Base-by-base conservation (phyloP, 2,113 vertebrate species). In the Cyrtonyx montezumae region DNA sequence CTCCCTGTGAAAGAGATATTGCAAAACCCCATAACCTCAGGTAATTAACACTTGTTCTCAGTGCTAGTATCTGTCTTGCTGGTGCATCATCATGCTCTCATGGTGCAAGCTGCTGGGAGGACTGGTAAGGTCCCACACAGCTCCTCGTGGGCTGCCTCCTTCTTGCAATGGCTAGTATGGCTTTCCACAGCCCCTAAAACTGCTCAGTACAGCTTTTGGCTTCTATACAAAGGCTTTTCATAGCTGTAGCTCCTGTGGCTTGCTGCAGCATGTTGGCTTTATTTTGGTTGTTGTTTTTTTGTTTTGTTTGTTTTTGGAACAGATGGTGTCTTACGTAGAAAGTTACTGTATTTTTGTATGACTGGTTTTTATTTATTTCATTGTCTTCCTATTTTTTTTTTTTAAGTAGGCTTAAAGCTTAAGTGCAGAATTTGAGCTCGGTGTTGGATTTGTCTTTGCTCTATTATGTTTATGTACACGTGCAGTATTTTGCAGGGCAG, bases 291-390 rank as follows among this genome's bases (percentile, higher is more conserved):
- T 40, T 40, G 40, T 10, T 40, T 40, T 40, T 49, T 53, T 16
- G 26, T 53, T 53, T 30, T 53, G 49, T 28, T 28, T 53, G 51
- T 53, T 53, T 53, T 83, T 67, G 59, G 88, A 96, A 93, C 92
- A 96, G 94, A 95, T 96, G 94, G 86, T 75, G n/a, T 87, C 94
- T 96, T 91, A 68, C 87, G 62, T 95, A 96, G 91, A 93, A 95
- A 95, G 71, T 84, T 83, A 34, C 65, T 78, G 65, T 94, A 88
- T 94, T 94, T 95, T 91, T 84, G 43, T 95, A 92, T 78, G 91
- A 26, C 68, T 62, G 43, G 8, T 70, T 56, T 80, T 59, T 91
- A 21, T 93, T 94, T 92, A 67, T 90, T 65, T 87, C 0, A 0
- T 32, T 49, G n/a, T 51, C 78, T 7, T 9, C 4, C 17, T 11